These are phyloP conservation scores for Oxygymnocypris stewartii DNA, from an alignment of 2,113 vertebrate genomes.

Conservation along the genomic window DNA sequence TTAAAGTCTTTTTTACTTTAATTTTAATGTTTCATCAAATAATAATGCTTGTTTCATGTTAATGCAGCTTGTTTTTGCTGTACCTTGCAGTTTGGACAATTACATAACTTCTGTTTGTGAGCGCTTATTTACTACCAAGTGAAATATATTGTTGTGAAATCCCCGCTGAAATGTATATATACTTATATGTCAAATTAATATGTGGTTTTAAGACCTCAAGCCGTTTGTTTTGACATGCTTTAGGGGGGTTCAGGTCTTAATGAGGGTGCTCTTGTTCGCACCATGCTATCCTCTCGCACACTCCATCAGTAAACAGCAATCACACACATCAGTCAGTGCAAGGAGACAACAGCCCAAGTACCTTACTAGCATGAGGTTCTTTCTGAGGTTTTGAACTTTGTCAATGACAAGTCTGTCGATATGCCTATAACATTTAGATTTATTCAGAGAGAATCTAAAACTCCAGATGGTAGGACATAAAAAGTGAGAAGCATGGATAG, in stretches of 20 bases:
- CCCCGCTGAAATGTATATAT: background rate
- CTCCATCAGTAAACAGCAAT: background rate
- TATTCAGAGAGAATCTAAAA: background rate
- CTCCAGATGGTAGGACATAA: constrained; percentile 18
- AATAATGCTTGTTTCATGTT: background rate
- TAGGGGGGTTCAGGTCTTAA: background rate
- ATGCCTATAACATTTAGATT: background rate
- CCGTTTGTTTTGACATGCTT: background rate
- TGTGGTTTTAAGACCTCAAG: background rate
- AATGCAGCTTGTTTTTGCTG: background rate
- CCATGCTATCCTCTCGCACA: constrained; percentile 2
- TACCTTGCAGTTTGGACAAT: background rate
- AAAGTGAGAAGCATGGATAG: constrained; percentile 11
- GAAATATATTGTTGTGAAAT: background rate
- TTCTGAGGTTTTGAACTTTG: background rate
- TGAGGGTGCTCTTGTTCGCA: background rate
- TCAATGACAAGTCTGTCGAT: background rate
- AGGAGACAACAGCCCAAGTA: background rate
- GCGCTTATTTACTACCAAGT: background rate
- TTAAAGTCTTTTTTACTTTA: background rate
- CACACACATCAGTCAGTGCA: background rate
- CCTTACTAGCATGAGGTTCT: background rate
- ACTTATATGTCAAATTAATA: background rate
- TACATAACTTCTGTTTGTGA: background rate
- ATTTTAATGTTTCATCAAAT: background rate